Base-by-base conservation (phyloP, 2,888 invertebrate genomes). In the Margaritifera margaritifera region DNA sequence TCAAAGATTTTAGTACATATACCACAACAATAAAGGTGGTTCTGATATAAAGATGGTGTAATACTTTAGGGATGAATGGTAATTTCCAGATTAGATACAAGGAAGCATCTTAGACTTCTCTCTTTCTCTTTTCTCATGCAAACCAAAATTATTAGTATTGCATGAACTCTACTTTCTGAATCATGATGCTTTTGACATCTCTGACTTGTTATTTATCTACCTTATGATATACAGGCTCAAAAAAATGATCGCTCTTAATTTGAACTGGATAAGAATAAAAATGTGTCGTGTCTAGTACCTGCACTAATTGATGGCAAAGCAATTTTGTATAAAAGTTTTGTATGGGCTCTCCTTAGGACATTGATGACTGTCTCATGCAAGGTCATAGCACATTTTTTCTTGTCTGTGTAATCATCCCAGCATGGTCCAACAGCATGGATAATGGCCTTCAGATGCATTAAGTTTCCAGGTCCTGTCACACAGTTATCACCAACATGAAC, bases 241-340 rank as follows among this genome's bases (percentile, higher is more conserved):
- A 19, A 24, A 27, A 31, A 27, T 60, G 25, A 27, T 60, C 18
- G 11, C 20, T 18, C 1, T 60, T n/a, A 18, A 18, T 15, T 53
- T 53, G 53, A 53, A 18, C 18, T 18, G 15, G 53, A 53, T 53
- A 19, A 53, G 15, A 19, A 53, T 53, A 22, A 0, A 22, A 22
- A 55, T 55, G 1, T 22, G n/a, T n/a, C n/a, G 6, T 8, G 22
- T 2, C 50, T 50, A 15, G 20, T 74, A 61, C 83, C 83, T 27
- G 82, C 74, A 71, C 83, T 79, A 20, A 84, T 80, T 11, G 84
- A 80, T 53, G 81, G 77, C 53, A 84, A 55, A n/a, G 82, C 83
- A 52, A 84, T 62, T 18, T 67, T 72, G 57, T n/a, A 62, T 54
- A 74, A 73, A 3, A 52, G 25, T 4, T 67, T 60, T 15, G 68